These are phyloP conservation scores for Frankliniella fusca DNA, from an alignment of 2,888 invertebrate species.

Conservation along the genomic window DNA sequence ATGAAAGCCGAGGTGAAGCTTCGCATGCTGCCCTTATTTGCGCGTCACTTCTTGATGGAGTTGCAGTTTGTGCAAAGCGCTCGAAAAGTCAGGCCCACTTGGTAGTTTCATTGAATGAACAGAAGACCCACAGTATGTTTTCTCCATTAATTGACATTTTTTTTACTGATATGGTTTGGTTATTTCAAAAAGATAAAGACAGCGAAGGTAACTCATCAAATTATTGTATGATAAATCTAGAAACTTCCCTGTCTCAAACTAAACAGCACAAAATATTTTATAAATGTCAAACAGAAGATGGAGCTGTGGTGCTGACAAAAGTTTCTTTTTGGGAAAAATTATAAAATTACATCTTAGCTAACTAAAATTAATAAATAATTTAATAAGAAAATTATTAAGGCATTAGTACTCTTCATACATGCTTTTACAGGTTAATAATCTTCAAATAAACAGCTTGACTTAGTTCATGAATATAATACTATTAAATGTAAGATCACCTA, in stretches of 20 bases:
- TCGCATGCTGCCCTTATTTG: conserved; percentile 41
- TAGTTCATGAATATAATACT: neutral
- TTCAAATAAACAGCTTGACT: no score
- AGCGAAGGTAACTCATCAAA: neutral
- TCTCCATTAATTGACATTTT: conserved; percentile 32
- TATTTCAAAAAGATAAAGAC: conserved; percentile 29
- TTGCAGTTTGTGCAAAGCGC: conserved; percentile 40
- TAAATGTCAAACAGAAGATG: neutral
- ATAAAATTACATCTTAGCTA: neutral
- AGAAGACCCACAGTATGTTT: neutral
- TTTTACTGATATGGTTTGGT: conserved; percentile 34
- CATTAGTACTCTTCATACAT: no score
- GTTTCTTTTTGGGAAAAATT: neutral
- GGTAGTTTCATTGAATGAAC: conserved; percentile 30
- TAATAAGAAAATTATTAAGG: neutral
- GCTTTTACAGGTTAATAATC: no score
- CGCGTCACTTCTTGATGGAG: conserved; percentile 43
- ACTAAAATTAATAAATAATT: neutral
- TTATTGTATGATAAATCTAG: neutral
- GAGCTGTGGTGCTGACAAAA: neutral
- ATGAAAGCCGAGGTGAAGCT: conserved; percentile 31
- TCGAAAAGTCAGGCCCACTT: conserved; percentile 33
- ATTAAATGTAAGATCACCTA: neutral
- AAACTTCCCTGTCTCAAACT: neutral
- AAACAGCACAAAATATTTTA: neutral